Evolutionary conservation across 1,140 invertebrate species (phyloP), one percentile per base, ranked within the genome.

Genomic region (Nebria ingens): DNA sequence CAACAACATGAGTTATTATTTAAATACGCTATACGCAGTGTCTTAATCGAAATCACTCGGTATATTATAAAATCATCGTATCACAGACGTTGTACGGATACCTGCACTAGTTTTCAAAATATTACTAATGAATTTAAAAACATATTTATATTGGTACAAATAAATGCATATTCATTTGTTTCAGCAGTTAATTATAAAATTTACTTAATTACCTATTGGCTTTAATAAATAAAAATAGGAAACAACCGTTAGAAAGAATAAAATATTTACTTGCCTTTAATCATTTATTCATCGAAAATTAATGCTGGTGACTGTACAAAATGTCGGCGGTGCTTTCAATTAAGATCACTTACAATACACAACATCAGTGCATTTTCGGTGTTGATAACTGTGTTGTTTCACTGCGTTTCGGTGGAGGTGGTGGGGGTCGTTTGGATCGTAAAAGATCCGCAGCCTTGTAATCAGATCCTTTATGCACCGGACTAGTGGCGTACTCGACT

Each of bases 341-440:
- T n/a, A n/a, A n/a, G n/a, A n/a, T n/a, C n/a, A n/a, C 13, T 45
- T 45, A 45, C 6, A 45, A 17, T 12, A 45, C 17, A 17, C 40
- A 45, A 17, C 62, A 65, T 69, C 64, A 70, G 60, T 69, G 64
- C 53, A 62, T 62, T 60, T 69, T 68, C 11, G 61, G 62, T 12
- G 72, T 74, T 17, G 78, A 82, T 20, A 88, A 69, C 61, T 88
- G 85, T 3, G 87, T 90, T 1, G 83, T 86, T 59, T 88, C 85
- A 58, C 85, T 87, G 52, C 87, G 73, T 60, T 87, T 87, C 2
- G 87, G 87, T 3, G 86, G 85, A 11, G 86, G 86, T 2, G 86
- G 86, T 1, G 85, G 85, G n/a, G 83, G 83, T 56, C 79, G 74
- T 76, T 56, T 82, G 82, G 3, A 64, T 60, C 12, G 61, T 61